phyloP scores from a whole-genome alignment of 1,140 invertebrate genomes.

The Anastrepha ludens region DNA sequence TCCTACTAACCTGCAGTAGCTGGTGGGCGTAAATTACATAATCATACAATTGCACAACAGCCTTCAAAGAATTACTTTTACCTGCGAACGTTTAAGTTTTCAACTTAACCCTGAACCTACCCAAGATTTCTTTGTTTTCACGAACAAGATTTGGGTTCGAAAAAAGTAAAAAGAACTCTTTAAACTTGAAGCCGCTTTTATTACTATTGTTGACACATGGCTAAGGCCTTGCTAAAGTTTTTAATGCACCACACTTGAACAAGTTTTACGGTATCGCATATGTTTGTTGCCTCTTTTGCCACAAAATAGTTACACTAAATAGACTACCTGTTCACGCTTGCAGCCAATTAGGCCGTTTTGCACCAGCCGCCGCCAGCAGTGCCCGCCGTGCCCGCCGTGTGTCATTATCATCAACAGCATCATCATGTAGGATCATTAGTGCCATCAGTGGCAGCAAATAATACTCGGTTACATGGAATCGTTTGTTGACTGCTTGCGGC shows the following conservation, averaged over 20 bases:
- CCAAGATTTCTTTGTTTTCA: no score
- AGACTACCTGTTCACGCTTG: slow-evolving; percentile 25
- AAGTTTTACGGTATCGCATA: no score
- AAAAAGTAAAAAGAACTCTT: no score
- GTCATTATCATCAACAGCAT: slow-evolving; percentile 33
- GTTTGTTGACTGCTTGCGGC: neutral
- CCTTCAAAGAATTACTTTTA: no score
- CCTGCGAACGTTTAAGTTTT: no score
- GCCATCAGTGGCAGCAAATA: slow-evolving; percentile 4
- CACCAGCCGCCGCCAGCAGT: neutral
- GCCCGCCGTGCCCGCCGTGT: neutral
- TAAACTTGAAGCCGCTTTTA: no score
- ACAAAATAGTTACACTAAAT: neutral
- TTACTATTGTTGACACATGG: no score
- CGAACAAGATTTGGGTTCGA: no score
- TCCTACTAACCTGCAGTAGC: no score
- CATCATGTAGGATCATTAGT: slow-evolving; percentile 26
- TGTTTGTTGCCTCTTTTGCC: neutral
- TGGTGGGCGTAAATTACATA: no score
- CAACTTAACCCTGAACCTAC: no score
- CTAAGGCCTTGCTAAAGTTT: neutral
- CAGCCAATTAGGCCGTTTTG: slow-evolving; percentile 4
- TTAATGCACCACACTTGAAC: neutral
- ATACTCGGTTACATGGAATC: neutral
- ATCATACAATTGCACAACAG: no score